Percentiles rank a stretch among this genome's conserved stretches.
Evolutionary conservation across 2,888 invertebrate species (phyloP).

Genomic region (Lysandra bellargus): DNA sequence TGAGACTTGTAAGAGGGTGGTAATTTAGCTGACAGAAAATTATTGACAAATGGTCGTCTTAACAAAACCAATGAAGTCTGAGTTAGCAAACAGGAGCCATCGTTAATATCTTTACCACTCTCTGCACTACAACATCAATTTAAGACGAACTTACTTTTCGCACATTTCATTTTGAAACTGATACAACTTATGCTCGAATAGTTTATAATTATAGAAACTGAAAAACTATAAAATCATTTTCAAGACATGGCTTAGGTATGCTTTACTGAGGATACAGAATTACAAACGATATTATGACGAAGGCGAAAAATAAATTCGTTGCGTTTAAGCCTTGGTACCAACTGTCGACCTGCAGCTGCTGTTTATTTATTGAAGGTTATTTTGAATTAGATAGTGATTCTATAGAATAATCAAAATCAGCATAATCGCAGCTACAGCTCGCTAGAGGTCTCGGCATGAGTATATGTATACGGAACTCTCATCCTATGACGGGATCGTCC

Average conservation of each 20-base stretch:
- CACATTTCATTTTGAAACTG: neutral
- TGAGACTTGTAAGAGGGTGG: constrained; percentile 40
- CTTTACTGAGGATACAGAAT: neutral
- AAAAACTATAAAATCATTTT: no score
- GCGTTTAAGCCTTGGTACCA: neutral
- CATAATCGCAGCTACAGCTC: neutral
- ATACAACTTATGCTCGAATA: neutral
- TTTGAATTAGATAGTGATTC: neutral
- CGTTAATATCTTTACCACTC: constrained; percentile 43
- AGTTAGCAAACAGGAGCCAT: constrained; percentile 31
- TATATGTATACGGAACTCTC: neutral
- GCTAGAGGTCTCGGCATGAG: neutral
- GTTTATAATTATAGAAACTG: no score
- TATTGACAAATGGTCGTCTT: constrained; percentile 32
- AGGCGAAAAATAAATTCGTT: neutral
- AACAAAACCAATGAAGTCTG: constrained; percentile 10
- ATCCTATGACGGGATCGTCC: neutral
- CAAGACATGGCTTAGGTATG: neutral
- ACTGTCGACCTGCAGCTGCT: neutral
- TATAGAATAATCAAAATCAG: neutral
- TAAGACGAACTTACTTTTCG: constrained; percentile 38
- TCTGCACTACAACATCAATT: constrained; percentile 47
- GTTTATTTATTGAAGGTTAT: neutral
- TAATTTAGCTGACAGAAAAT: constrained; percentile 37
- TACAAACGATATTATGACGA: neutral